Evolutionary conservation across 2,113 vertebrate species (phyloP), one percentile per base, ranked within the genome.

Genomic region (Isichthys henryi): DNA sequence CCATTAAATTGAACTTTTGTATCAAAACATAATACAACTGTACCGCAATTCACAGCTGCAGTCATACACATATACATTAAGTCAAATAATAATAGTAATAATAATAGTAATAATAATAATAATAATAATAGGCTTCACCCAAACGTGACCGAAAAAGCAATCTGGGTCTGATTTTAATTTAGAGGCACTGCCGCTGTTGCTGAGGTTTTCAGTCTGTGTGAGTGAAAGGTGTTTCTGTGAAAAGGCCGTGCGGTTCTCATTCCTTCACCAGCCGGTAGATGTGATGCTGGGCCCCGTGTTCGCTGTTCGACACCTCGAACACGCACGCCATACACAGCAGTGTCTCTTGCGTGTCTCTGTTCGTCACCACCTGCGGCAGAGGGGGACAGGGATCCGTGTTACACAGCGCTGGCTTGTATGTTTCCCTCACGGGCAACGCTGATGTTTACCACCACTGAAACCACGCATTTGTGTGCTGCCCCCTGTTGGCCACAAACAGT

Each of bases 211-310:
- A 97, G 97, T 98, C 97, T 97, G 90, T 95, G 91, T 80, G 92
- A 92, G 62, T 93, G 92, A 92, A 93, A 90, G 91, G 86, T 88
- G 52, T 58, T 62, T 52, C 66, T 23, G 89, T 10, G 50, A 45
- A 48, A 56, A 39, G 43, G 86, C 74, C 13, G n/a, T 53, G n/a
- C 31, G 31, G 56, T 53, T 92, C 94, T 99, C 96, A 99, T 96
- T 99, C 98, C 94, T 99, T 99, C 94, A 99, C 97, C 95, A 99
- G 97, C 96, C 98, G 97, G 97, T 99, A 99, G 97, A 99, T 99
- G 88, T 99, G 98, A 95, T 99, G 98, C 93, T 99, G 98, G 93
- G 98, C 98, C 88, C 98, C 98, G 1, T 99, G 98, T 93, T 99
- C 98, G 53, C 98, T 99, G 97, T 99, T 99, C 0, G 98, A 99